phyloP scores from a whole-genome alignment of 2,113 vertebrate genomes.

The Asarcornis scutulata region DNA sequence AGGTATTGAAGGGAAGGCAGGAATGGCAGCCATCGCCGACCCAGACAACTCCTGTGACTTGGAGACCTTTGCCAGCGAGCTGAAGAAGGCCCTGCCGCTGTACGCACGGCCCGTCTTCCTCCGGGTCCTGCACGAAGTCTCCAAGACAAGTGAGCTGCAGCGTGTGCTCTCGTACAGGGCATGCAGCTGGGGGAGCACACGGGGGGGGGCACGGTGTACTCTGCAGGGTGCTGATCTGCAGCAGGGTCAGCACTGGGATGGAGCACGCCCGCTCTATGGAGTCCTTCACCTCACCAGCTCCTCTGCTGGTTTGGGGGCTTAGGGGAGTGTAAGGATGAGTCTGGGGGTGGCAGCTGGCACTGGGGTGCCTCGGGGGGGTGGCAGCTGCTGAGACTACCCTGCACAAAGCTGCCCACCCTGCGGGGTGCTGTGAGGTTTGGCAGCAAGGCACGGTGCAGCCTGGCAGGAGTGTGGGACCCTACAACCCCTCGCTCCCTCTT shows the following conservation, averaged over 20 bases:
- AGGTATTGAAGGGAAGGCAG: constrained; percentile 95
- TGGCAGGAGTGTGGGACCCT: not conserved
- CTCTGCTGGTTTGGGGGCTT: not conserved
- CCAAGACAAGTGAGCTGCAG: constrained; percentile 87
- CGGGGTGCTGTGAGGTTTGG: not conserved
- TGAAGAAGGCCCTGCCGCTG: constrained; percentile 88
- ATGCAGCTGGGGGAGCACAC: not conserved
- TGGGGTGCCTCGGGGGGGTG: not conserved
- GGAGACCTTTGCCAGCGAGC: constrained; percentile 81
- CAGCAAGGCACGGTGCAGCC: not conserved
- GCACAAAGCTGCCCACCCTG: not conserved
- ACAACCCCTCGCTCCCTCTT: not conserved
- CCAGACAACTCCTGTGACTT: constrained; percentile 81
- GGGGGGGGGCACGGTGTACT: not conserved
- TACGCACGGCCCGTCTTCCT: constrained; percentile 92
- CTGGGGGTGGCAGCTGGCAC: not conserved
- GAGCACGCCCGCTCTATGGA: not conserved
- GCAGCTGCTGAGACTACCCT: not conserved
- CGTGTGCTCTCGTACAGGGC: fast-evolving
- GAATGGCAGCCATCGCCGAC: constrained; percentile 94
- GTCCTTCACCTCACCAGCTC: not conserved
- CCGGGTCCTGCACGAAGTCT: constrained; percentile 87
- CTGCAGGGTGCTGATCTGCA: not conserved
- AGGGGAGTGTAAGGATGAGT: not conserved
- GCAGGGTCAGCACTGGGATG: not conserved